Evolutionary conservation across 2,113 vertebrate genomes (phyloP).

Genomic region (Suricata suricatta): DNA sequence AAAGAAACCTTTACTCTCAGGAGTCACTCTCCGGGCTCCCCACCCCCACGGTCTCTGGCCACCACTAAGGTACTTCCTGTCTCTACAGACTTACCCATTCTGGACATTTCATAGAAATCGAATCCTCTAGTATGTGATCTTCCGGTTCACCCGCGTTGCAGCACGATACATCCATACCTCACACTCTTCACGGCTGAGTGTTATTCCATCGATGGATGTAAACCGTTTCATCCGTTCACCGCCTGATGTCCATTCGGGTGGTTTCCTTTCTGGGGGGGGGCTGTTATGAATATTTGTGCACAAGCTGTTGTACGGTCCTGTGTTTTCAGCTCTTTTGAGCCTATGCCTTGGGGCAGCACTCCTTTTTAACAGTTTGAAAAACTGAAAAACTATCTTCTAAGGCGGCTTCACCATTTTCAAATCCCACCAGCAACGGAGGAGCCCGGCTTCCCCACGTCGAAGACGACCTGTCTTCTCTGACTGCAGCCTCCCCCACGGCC

Average conservation of each 20-base stretch:
- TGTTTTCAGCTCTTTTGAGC: neutral
- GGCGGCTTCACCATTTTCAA: too few relatives aligned
- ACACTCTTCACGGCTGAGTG: too few relatives aligned
- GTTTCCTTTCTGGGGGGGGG: neutral
- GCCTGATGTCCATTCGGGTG: rapidly evolving
- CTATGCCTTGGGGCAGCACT: neutral
- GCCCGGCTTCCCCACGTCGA: rapidly evolving
- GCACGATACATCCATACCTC: too few relatives aligned
- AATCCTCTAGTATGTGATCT: neutral
- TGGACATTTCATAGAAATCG: neutral
- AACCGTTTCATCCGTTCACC: neutral
- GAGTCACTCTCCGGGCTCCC: too few relatives aligned
- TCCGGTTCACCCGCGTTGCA: neutral
- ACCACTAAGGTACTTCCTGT: too few relatives aligned
- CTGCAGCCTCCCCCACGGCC: rapidly evolving
- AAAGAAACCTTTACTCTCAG: neutral
- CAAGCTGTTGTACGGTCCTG: neutral
- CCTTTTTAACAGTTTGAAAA: neutral
- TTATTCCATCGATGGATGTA: rapidly evolving
- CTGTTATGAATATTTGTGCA: neutral
- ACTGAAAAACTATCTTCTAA: neutral
- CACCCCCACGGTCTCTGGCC: neutral
- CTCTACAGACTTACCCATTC: neutral
- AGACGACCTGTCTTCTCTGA: neutral
- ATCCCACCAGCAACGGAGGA: rapidly evolving